Conservation (phyloP, 2,888 invertebrate genomes). For the Rapana venosa region DNA sequence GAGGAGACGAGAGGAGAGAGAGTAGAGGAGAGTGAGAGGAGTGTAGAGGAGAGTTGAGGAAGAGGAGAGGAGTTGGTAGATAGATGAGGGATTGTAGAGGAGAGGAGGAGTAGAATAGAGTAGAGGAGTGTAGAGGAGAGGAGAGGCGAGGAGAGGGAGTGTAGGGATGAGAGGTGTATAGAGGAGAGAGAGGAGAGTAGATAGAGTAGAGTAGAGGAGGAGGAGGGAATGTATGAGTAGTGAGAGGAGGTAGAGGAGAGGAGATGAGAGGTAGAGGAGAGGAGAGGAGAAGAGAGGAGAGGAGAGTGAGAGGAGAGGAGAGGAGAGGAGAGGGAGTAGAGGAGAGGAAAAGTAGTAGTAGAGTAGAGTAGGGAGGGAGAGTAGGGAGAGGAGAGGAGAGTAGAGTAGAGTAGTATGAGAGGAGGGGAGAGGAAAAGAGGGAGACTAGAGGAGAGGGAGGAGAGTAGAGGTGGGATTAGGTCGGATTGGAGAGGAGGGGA, state of each 20-base stretch:
- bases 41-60: conserved; percentile 16
- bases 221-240: no score
- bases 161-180: background rate
- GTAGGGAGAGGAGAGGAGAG: background rate
- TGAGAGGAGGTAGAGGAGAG: background rate
- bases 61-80: no score
- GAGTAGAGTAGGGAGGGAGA: conserved; percentile 32
- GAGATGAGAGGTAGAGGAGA: background rate
- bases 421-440: background rate
- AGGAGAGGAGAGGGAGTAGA: background rate
- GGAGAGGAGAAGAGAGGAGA: background rate
- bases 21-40: background rate
- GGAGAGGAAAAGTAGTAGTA: background rate
- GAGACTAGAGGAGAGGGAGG: background rate
- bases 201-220: no score
- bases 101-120: background rate
- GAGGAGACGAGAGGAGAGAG: no score
- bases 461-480: no score
- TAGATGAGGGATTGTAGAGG: no score
- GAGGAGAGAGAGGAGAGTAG: no score
- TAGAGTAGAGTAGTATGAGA: background rate
- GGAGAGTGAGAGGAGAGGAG: background rate
- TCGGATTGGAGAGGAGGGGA: no score
- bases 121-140: no score
- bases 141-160: background rate